Conservation (phyloP, 2,888 invertebrate species). For the Ceriagrion tenellum region DNA sequence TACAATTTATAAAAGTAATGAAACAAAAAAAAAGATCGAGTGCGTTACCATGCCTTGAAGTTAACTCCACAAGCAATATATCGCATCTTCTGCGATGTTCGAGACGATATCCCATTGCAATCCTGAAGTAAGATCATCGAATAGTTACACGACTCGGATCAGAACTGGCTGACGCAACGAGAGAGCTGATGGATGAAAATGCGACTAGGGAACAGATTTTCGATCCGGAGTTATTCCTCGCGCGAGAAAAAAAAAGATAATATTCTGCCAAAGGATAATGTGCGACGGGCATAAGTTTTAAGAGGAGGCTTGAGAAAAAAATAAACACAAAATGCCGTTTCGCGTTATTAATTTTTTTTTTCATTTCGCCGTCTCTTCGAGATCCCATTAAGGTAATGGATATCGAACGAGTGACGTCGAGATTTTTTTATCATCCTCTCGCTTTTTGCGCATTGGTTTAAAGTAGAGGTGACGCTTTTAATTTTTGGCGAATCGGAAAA, state of each 20-base stretch:
- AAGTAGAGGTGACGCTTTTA: neutral
- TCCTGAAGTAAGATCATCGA: too few relatives aligned
- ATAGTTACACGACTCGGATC: too few relatives aligned
- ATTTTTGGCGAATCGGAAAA: neutral
- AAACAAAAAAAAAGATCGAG: too few relatives aligned
- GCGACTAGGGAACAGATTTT: neutral
- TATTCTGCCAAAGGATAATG: neutral
- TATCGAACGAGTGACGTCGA: conserved; percentile 40
- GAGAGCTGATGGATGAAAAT: neutral
- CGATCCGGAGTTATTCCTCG: neutral
- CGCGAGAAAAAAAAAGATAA: neutral
- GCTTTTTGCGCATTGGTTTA: neutral
- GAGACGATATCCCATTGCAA: too few relatives aligned
- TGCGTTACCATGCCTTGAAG: too few relatives aligned
- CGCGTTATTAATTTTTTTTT: neutral
- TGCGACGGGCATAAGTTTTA: neutral
- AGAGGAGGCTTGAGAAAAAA: neutral
- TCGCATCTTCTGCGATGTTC: too few relatives aligned
- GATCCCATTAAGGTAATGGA: conserved; percentile 65
- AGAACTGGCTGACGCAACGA: neutral
- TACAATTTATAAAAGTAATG: too few relatives aligned
- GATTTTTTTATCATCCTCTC: neutral
- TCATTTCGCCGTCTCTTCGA: conserved; percentile 11
- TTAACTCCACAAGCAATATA: too few relatives aligned
- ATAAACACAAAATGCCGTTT: neutral